Conservation (phyloP, 2,113 vertebrate genomes). For the Rhynchopsitta pachyrhyncha region DNA sequence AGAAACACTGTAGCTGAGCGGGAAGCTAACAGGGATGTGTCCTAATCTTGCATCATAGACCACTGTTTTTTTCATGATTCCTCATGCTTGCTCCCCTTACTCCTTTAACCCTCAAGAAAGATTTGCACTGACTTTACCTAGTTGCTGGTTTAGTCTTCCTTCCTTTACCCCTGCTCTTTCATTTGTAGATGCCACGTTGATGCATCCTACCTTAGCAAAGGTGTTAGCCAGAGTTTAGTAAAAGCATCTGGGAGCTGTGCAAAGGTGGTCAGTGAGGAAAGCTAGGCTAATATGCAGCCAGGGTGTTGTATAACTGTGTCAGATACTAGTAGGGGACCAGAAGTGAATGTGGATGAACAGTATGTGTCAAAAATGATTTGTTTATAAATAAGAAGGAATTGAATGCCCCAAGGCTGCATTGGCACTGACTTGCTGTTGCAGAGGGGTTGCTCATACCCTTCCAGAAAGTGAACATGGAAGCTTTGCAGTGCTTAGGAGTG, state of each 20-base stretch:
- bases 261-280: neutral
- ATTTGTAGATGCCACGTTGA: fast-evolving
- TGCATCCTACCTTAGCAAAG: neutral
- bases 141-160: neutral
- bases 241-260: neutral
- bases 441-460: neutral
- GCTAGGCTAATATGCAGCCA: neutral
- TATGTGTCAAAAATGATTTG: neutral
- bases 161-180: neutral
- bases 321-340: neutral
- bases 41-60: neutral
- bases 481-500: neutral
- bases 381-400: neutral
- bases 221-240: neutral
- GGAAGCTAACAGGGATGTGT: fast-evolving
- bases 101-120: neutral
- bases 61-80: neutral
- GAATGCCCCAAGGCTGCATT: neutral
- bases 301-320: neutral
- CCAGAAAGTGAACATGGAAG: neutral
- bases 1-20: neutral
- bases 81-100: neutral
- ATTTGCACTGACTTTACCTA: neutral
- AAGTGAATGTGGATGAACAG: fast-evolving
- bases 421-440: neutral